Percentiles rank a stretch among this genome's conserved stretches.
Conservation (phyloP, 1,140 invertebrate species). For the Bursaphelenchus mucronatus region DNA sequence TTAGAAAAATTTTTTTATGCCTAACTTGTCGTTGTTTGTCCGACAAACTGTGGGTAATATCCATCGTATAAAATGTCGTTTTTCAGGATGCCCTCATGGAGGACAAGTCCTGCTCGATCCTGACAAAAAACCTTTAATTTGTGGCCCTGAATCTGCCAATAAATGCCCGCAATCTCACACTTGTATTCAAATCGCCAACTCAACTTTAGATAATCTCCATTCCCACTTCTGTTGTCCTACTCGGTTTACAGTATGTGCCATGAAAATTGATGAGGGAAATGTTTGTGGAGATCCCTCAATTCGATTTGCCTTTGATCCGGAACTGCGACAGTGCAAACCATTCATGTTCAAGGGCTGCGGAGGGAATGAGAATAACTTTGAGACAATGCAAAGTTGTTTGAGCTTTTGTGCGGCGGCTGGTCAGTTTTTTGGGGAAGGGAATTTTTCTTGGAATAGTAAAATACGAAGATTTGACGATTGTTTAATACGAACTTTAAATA, state of each 20-base stretch:
- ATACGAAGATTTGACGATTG: too few relatives aligned
- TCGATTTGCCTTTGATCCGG: slow-evolving; percentile 27
- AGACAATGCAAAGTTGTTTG: slow-evolving; percentile 19
- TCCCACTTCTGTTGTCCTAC: slow-evolving; percentile 18
- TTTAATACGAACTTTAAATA: too few relatives aligned
- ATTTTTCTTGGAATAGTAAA: too few relatives aligned
- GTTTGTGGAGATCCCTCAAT: slow-evolving; percentile 24
- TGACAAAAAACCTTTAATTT: slow-evolving; percentile 6
- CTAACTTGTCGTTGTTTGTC: too few relatives aligned
- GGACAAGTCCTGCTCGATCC: slow-evolving; percentile 18
- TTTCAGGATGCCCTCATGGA: slow-evolving; percentile 21
- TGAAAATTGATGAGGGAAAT: slow-evolving; percentile 18
- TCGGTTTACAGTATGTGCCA: slow-evolving; percentile 13
- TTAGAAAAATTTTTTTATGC: too few relatives aligned
- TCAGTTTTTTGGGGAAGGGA: too few relatives aligned
- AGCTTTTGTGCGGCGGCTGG: slow-evolving; percentile 28
- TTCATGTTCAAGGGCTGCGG: slow-evolving; percentile 22
- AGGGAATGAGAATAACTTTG: slow-evolving; percentile 27
- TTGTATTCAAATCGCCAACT: slow-evolving; percentile 5
- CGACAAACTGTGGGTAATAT: too few relatives aligned
- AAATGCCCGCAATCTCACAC: slow-evolving; percentile 28
- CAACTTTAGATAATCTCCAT: slow-evolving; percentile 1
- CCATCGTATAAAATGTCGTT: slow-evolving; percentile 7
- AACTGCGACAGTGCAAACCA: slow-evolving; percentile 20
- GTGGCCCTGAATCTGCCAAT: slow-evolving; percentile 11